phyloP scores from a whole-genome alignment of 2,113 vertebrate species.

The Protobothrops flavoviridis region DNA sequence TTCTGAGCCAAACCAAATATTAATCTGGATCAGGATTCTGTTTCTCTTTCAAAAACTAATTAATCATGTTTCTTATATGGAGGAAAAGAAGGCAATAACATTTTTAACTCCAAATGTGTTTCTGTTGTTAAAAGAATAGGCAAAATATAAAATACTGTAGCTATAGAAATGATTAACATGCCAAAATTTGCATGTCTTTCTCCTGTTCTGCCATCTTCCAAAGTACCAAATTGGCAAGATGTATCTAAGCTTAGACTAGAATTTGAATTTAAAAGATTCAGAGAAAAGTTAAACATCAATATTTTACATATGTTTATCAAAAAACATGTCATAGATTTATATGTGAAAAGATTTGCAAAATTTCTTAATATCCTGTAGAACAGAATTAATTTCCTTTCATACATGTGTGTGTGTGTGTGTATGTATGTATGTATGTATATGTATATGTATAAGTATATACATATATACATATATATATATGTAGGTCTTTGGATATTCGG shows the following conservation, averaged over 20 bases:
- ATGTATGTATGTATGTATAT: no score
- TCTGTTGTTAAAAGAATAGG: not conserved
- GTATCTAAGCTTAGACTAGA: not conserved
- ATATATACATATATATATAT: no score
- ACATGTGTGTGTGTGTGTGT: no score
- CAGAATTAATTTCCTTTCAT: not conserved
- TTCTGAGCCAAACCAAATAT: not conserved
- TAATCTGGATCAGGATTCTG: not conserved
- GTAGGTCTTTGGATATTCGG: no score
- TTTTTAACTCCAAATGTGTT: not conserved
- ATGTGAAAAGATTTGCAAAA: not conserved
- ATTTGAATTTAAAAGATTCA: not conserved
- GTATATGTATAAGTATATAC: accelerated
- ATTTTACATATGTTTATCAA: not conserved
- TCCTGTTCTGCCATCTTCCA: no score
- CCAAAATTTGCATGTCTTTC: not conserved
- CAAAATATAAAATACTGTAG: not conserved
- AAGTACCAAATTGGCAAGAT: not conserved
- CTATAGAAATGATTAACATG: not conserved
- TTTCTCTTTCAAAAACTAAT: not conserved
- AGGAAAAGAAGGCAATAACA: not conserved
- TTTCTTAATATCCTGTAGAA: not conserved
- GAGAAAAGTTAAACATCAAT: not conserved
- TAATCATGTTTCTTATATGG: not conserved
- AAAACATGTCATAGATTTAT: not conserved